A percentile compares a stretch with the other conserved stretches of the same genome.
Conservation (phyloP, 2,888 invertebrate species). For the Luperina testacea region DNA sequence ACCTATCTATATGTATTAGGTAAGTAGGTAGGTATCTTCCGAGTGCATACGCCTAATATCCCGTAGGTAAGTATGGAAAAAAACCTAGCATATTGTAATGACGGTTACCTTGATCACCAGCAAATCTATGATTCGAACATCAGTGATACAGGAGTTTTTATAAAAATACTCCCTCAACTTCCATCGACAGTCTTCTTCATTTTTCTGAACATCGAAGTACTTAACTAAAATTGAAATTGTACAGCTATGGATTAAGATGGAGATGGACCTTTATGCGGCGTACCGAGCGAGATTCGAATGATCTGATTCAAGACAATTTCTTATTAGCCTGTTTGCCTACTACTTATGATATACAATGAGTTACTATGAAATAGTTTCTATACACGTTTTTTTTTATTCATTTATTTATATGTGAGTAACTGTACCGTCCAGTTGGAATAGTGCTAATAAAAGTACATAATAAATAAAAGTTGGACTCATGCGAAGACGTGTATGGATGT, state of each 20-base stretch:
- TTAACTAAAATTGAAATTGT: slow-evolving; percentile 89
- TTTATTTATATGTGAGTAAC: too few species aligned
- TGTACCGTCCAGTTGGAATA: too few species aligned
- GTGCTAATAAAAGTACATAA: too few species aligned
- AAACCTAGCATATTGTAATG: not conserved
- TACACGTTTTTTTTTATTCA: too few species aligned
- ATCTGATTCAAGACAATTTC: not conserved
- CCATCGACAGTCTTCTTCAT: slow-evolving; percentile 91
- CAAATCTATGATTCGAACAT: slow-evolving; percentile 96
- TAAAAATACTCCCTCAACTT: slow-evolving; percentile 95
- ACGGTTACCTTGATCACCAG: slow-evolving; percentile 95
- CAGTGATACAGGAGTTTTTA: slow-evolving; percentile 93
- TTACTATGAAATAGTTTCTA: too few species aligned
- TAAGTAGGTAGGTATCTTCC: not conserved
- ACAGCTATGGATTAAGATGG: not conserved
- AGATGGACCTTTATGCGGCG: not conserved
- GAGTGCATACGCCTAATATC: not conserved
- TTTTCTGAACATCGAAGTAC: slow-evolving; percentile 94
- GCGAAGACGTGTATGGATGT: too few species aligned
- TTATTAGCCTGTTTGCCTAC: not conserved
- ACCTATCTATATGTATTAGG: not conserved
- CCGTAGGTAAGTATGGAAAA: not conserved
- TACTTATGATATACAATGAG: too few species aligned
- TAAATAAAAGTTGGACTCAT: too few species aligned
- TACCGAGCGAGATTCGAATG: not conserved